Percentiles rank a stretch among this genome's conserved stretches.
These are phyloP conservation scores for Heliocidaris tuberculata DNA, from an alignment of 35 echinoderm and acorn worm species.

Conservation along the genomic window DNA sequence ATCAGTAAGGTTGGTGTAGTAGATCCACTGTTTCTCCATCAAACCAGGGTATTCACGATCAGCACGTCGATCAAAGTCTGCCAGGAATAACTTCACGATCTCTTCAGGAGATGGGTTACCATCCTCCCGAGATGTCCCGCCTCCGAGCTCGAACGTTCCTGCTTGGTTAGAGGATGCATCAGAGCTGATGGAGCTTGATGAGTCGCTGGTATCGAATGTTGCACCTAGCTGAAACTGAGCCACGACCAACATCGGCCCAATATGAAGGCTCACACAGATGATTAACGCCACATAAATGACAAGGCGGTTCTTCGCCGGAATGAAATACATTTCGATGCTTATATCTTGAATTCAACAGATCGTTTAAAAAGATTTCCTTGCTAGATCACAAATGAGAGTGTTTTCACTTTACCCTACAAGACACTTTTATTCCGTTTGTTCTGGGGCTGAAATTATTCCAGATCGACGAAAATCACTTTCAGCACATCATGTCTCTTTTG, in stretches of 20 bases:
- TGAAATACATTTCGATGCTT: background rate
- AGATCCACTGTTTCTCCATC: constrained; percentile 29
- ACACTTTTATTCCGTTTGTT: background rate
- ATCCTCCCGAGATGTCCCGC: background rate
- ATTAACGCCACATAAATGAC: background rate
- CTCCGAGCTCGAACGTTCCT: background rate
- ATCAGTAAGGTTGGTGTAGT: constrained; percentile 12
- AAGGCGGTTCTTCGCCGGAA: background rate
- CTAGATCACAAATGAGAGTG: background rate
- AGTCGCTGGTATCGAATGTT: background rate
- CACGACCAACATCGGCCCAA: background rate
- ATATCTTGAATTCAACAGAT: background rate
- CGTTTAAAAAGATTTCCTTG: background rate
- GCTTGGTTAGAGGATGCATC: background rate
- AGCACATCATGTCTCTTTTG: too few species aligned
- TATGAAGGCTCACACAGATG: background rate
- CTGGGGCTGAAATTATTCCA: background rate
- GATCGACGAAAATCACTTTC: background rate
- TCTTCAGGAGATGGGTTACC: background rate
- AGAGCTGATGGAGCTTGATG: background rate
- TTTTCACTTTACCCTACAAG: background rate
- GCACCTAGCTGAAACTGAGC: background rate
- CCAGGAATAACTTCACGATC: background rate
- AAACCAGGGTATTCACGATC: background rate
- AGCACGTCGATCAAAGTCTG: background rate